A percentile compares a stretch with the other conserved stretches of the same genome.
Evolutionary conservation across 2,113 vertebrate species (phyloP).

Genomic region (Myotis davidii): DNA sequence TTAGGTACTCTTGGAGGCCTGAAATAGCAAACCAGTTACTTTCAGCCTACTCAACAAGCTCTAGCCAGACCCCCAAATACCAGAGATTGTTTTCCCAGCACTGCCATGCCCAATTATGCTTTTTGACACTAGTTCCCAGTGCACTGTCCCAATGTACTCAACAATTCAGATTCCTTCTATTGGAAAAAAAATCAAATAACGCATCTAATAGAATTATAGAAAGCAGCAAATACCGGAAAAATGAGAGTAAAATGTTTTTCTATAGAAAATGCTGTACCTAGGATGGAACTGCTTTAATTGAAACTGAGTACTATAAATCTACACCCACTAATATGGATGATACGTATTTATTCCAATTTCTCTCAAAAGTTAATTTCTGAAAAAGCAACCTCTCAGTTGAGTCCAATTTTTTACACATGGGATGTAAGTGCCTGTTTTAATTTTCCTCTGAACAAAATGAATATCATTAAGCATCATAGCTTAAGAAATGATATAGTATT

Average conservation of each 20-base stretch:
- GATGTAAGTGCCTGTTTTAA: conserved; percentile 29
- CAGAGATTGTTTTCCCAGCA: background rate
- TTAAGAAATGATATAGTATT: conserved; percentile 63
- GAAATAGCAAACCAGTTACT: background rate
- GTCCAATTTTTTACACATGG: conserved; percentile 34
- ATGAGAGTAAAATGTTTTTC: conserved; percentile 57
- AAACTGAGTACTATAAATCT: conserved; percentile 35
- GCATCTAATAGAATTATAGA: conserved; percentile 61
- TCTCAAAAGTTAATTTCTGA: conserved; percentile 60
- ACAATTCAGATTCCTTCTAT: conserved; percentile 47
- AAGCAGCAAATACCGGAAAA: conserved; percentile 59
- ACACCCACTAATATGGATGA: background rate
- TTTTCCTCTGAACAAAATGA: conserved; percentile 58
- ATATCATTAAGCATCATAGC: conserved; percentile 55
- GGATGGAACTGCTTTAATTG: conserved; percentile 60
- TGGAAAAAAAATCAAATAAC: conserved; percentile 41
- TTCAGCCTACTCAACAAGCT: background rate
- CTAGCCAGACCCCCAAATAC: background rate
- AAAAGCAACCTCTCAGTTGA: conserved; percentile 52
- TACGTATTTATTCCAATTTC: background rate
- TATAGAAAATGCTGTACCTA: conserved; percentile 60
- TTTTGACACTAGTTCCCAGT: conserved; percentile 31
- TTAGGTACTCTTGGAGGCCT: background rate
- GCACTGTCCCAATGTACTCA: conserved; percentile 20
- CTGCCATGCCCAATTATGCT: conserved; percentile 1